These are phyloP conservation scores for Cyclopterus lumpus DNA, from an alignment of 2,797 vertebrate species.

Conservation along the genomic window DNA sequence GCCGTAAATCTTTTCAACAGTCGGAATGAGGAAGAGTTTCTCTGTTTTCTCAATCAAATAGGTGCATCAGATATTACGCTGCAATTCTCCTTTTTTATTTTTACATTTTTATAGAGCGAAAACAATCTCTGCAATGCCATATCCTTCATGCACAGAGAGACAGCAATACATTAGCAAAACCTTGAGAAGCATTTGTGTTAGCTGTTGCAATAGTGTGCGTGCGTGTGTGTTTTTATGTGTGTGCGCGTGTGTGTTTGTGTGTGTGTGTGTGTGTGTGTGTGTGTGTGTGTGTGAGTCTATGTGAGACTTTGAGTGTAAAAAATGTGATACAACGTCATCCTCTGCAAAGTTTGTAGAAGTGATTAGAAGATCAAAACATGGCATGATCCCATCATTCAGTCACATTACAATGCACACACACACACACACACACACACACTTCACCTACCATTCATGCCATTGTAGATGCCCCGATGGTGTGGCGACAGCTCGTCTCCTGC, in stretches of 20 bases:
- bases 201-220: not conserved
- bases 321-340: not conserved
- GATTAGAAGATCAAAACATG: not conserved
- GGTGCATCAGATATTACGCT: constrained; percentile 18
- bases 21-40: constrained; percentile 42
- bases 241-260: not conserved
- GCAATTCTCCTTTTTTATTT: constrained; percentile 8
- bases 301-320: not conserved
- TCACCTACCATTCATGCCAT: constrained; percentile 94
- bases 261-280: not conserved
- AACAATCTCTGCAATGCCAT: not conserved
- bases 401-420: not conserved
- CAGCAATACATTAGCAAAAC: constrained; percentile 5
- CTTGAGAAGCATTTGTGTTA: not conserved
- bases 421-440: not conserved
- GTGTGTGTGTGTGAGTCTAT: not conserved
- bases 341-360: not conserved
- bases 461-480: constrained; percentile 95
- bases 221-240: not conserved
- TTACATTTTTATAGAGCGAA: not conserved
- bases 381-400: not conserved
- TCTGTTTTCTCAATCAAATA: constrained; percentile 48
- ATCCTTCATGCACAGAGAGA: not conserved
- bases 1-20: constrained; percentile 48
- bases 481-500: constrained; percentile 90